Evolutionary conservation across 2,888 invertebrate species (phyloP), one percentile per base, ranked within the genome.

Genomic region (Gerris lacustris): DNA sequence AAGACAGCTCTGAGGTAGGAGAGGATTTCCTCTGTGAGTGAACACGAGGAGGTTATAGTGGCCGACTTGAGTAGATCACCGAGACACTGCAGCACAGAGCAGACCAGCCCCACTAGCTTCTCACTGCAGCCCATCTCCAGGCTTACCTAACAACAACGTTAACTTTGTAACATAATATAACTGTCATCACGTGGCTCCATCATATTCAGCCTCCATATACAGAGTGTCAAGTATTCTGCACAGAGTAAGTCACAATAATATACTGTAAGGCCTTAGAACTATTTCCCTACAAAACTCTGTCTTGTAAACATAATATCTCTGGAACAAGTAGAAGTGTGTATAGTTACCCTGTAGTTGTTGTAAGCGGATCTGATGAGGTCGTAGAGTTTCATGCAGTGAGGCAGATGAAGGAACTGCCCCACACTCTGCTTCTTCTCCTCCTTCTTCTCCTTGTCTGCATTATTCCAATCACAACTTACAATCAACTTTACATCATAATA

Each of bases 351-450:
- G 81, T 94, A 93, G 83, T 92, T 95, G 45, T 88, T 87, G 81
- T 92, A 91, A 5, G 93, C 89, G 75, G 89, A 88, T 79, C 88
- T 89, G 71, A 96, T 80, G 69, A 87, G 86, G 72, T 92, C 92
- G 80, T 91, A 91, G 72, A 96, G 84, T 80, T 90, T 91, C 83
- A 92, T 85, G 79, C 95, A 96, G 79, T 93, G 90, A 0, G 91
- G 88, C 73, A 88, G 86, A 63, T 75, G 71, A 7, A 69, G 67
- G 70, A 74, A 76, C n/a, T 73, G 71, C 64, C 75, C 74, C 67
- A 74, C 70, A 5, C 72, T 44, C 63, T 71, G 72, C 62, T 70
- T 72, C 66, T 76, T 77, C 67, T 77, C 77, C 69, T 78, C 77
- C 55, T 73, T 67, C 1, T 75, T 76, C 69, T 77, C 77, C 70